Evolutionary conservation across 1,140 invertebrate genomes (phyloP), one percentile per base, ranked within the genome.

Genomic region (Aphelenchoides fujianensis): DNA sequence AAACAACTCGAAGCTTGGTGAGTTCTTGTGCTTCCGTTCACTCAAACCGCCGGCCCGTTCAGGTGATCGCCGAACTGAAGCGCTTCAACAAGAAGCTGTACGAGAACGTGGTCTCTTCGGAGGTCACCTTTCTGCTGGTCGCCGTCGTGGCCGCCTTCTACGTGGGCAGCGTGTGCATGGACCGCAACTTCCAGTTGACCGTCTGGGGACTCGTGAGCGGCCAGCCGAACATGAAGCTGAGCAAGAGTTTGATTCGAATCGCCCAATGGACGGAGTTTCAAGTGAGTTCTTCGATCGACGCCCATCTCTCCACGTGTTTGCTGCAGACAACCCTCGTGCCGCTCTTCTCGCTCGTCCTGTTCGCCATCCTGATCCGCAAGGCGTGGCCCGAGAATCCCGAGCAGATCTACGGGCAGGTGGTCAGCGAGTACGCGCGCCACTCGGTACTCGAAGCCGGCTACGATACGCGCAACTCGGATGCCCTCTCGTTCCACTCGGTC

Each of bases 261-360:
- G 55, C 55, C 12, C 55, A 59, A 23, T 59, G 55, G 55, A 59
- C 55, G 28, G 55, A 59, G 23, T 59, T 59, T 19, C 55, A 59
- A 19, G 55, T 59, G 5, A 59, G 55, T 59, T 59, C 5, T 19
- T 5, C 7, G 5, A 30, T 5, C 55, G 5, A 59, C 28, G 19
- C 41, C 12, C 55, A 59, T 59, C 7, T 7, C 34, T 23, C 5
- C 5, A 59, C 55, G 23, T 7, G 27, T 59, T 7, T 16, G 23
- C 41, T 48, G 12, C 19, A 59, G 55, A 59, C 55, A 19, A 59
- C 55, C 28, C 55, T 59, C 7, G 5, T 59, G 34, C 55, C 55
- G 5, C 23, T 59, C 12, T 7, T 59, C 12, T 30, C 27, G 12
- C 55, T 59, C 19, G 23, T 59, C 34, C 23, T 59, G 55, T 59